Percentiles rank a stretch among this genome's conserved stretches.
Conservation (phyloP, 2,797 vertebrate genomes). For the Sebastes iracundus region DNA sequence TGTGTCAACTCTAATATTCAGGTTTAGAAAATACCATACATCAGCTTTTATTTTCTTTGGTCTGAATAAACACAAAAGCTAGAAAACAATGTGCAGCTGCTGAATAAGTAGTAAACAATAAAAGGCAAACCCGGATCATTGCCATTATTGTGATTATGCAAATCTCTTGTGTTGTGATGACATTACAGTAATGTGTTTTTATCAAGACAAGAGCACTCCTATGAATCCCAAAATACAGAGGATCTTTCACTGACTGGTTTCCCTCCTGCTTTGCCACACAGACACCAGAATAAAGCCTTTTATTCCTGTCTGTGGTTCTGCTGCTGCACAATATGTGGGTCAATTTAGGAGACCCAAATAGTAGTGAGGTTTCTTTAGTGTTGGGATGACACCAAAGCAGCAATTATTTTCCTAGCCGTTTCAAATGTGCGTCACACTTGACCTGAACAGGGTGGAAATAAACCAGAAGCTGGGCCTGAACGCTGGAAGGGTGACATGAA, state of each 20-base stretch:
- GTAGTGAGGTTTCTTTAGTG: slow-evolving; percentile 48
- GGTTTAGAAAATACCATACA: not conserved
- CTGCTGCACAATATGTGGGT: slow-evolving; percentile 39
- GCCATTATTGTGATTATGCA: not conserved
- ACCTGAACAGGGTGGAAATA: slow-evolving; percentile 65
- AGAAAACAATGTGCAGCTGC: not conserved
- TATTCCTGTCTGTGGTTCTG: slow-evolving; percentile 37
- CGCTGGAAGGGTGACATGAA: slow-evolving; percentile 15
- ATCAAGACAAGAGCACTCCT: not conserved
- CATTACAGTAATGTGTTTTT: not conserved
- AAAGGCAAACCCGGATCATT: not conserved
- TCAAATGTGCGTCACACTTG: slow-evolving; percentile 72
- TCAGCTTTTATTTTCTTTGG: not conserved
- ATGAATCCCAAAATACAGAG: slow-evolving; percentile 8
- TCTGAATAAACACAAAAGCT: not conserved
- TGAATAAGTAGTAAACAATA: not conserved
- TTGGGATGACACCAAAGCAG: slow-evolving; percentile 60
- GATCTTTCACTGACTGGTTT: not conserved
- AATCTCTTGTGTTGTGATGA: not conserved
- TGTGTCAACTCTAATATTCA: not conserved
- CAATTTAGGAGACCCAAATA: slow-evolving; percentile 50
- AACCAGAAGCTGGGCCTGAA: slow-evolving; percentile 53
- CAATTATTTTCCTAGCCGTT: slow-evolving; percentile 72
- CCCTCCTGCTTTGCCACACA: slow-evolving; percentile 4
- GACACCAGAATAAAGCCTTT: slow-evolving; percentile 25